A percentile compares a stretch with the other conserved stretches of the same genome.
These are phyloP conservation scores for Drosophila teissieri DNA, from an alignment of 1,140 invertebrate species.

Conservation along the genomic window DNA sequence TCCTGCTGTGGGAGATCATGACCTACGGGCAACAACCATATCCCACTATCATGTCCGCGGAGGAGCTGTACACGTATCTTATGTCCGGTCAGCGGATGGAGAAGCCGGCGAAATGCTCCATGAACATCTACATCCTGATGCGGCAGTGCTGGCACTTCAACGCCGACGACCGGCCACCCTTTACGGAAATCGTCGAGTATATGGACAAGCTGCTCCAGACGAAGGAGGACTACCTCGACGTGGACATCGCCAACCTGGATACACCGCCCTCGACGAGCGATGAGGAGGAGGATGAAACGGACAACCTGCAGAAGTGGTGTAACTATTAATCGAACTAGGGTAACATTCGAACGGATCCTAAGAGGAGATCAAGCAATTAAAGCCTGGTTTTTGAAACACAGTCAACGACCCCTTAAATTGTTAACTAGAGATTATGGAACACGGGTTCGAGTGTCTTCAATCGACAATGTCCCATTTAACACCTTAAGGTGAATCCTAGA, in stretches of 20 bases:
- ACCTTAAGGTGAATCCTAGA: neutral
- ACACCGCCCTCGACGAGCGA: constrained; percentile 94
- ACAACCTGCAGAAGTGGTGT: constrained; percentile 72
- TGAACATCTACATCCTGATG: constrained; percentile 97
- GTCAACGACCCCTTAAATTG: neutral
- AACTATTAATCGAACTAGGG: constrained; percentile 48
- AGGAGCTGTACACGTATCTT: constrained; percentile 93
- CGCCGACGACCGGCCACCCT: constrained; percentile 93
- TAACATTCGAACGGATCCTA: neutral
- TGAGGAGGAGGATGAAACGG: constrained; percentile 84
- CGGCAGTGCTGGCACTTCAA: constrained; percentile 97
- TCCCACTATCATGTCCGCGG: constrained; percentile 91
- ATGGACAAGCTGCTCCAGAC: constrained; percentile 94
- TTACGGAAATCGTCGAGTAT: constrained; percentile 94
- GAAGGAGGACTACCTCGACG: constrained; percentile 95
- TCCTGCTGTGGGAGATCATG: constrained; percentile 98
- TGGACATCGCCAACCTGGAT: constrained; percentile 91
- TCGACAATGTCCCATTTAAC: too few species aligned
- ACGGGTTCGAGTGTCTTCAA: neutral
- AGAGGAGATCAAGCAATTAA: neutral
- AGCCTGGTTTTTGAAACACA: too few species aligned
- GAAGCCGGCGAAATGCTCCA: constrained; percentile 95
- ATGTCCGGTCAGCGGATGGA: constrained; percentile 97
- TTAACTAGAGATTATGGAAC: neutral
- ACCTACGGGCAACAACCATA: constrained; percentile 96